phyloP scores from a whole-genome alignment of 2,113 vertebrate species.

The Chrysemys picta region DNA sequence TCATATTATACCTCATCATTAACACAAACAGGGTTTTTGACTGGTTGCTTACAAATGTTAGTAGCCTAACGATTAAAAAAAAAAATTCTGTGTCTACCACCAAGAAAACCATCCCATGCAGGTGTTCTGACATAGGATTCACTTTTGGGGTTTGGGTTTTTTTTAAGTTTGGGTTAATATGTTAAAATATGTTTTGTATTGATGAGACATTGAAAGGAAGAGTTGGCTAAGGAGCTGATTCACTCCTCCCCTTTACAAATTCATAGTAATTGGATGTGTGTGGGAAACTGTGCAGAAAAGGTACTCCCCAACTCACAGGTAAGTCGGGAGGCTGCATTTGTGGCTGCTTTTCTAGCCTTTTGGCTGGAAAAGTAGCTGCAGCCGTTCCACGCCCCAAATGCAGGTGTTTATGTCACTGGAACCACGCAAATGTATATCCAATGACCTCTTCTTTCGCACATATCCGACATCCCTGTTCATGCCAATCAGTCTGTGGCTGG shows the following conservation, averaged over 20 bases:
- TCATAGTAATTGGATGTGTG: background rate
- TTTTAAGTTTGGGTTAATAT: conserved; percentile 20
- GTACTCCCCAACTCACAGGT: background rate
- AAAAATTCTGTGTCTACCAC: background rate
- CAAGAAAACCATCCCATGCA: background rate
- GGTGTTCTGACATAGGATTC: background rate
- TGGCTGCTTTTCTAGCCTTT: conserved; percentile 4
- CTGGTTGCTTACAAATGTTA: background rate
- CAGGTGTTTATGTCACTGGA: background rate
- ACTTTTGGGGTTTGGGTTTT: background rate
- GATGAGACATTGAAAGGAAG: background rate
- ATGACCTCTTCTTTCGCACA: background rate
- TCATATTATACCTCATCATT: background rate
- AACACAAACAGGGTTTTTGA: background rate
- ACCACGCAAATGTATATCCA: background rate
- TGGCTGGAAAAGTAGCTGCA: background rate
- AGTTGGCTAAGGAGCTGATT: background rate
- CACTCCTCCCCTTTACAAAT: background rate
- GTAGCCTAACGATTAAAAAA: background rate
- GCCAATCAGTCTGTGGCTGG: background rate
- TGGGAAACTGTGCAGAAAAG: background rate
- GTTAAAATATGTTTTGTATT: conserved; percentile 14
- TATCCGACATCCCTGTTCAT: background rate
- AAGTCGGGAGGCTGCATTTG: background rate
- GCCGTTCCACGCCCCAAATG: background rate